Evolutionary conservation across 2,797 vertebrate genomes (phyloP).

Genomic region (Mus spretus): DNA sequence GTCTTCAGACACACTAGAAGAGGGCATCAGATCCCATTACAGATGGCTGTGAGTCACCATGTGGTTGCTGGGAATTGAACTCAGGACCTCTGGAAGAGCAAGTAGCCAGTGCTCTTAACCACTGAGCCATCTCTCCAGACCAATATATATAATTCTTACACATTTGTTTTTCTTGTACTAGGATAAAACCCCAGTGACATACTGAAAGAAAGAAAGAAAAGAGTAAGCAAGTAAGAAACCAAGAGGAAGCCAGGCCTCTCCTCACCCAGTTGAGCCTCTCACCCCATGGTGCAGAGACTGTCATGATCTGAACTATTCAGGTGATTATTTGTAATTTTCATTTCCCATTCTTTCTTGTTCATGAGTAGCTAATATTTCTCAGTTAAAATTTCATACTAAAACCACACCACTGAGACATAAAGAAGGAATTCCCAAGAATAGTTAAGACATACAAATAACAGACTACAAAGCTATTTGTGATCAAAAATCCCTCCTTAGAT

Average conservation of each 20-base stretch:
- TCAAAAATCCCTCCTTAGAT: background rate
- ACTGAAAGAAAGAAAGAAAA: background rate
- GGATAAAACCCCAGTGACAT: background rate
- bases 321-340: background rate
- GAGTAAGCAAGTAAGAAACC: background rate
- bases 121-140: too few species aligned
- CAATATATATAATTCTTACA: background rate
- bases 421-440: background rate
- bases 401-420: background rate
- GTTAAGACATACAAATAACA: background rate
- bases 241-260: background rate
- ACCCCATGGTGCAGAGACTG: background rate
- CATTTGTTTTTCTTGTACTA: background rate
- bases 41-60: too few species aligned
- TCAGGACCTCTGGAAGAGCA: too few species aligned
- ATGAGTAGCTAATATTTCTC: background rate
- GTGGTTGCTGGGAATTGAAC: too few species aligned
- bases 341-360: background rate
- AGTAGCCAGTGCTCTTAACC: too few species aligned
- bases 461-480: background rate
- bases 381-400: constrained; percentile 25
- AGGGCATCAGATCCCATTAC: too few species aligned
- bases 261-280: background rate
- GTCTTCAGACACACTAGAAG: too few species aligned
- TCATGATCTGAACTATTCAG: background rate